Evolutionary conservation across 2,888 invertebrate species (phyloP).

Genomic region (Notodonta ziczac): DNA sequence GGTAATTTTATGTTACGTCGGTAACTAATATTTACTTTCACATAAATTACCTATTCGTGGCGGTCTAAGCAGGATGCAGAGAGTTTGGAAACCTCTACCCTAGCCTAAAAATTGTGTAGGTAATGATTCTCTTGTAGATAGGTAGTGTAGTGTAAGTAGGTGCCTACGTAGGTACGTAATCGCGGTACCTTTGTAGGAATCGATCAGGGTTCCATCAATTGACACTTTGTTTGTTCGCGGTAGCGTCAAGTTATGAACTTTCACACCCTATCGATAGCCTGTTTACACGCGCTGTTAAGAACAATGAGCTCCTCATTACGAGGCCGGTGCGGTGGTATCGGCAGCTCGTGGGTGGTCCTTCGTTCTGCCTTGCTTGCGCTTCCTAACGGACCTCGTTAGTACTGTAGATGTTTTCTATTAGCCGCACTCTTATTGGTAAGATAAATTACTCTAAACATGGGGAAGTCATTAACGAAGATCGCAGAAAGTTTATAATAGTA

Average conservation of each 20-base stretch:
- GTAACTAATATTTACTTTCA: slow-evolving; percentile 8
- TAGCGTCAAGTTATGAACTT: slow-evolving; percentile 26
- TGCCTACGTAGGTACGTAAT: too few species aligned
- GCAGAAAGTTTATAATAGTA: too few species aligned
- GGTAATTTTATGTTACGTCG: slow-evolving; percentile 17
- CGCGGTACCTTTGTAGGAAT: too few species aligned
- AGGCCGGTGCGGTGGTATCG: slow-evolving; percentile 15
- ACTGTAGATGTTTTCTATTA: background rate
- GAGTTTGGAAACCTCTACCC: too few species aligned
- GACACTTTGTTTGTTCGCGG: slow-evolving; percentile 13
- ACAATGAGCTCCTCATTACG: slow-evolving; percentile 40
- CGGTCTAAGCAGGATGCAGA: background rate
- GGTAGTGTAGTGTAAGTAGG: too few species aligned
- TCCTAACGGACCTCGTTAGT: background rate
- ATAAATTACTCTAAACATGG: too few species aligned
- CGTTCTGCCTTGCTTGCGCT: too few species aligned
- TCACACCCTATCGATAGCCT: slow-evolving; percentile 35
- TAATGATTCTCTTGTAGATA: too few species aligned
- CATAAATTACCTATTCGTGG: background rate
- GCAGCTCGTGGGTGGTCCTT: slow-evolving; percentile 43
- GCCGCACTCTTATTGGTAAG: too few species aligned
- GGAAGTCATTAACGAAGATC: too few species aligned
- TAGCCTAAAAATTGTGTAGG: too few species aligned
- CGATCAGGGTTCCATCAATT: background rate
- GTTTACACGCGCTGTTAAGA: slow-evolving; percentile 48